Conservation (phyloP, 2,888 invertebrate species). For the Prenolepis imparis region DNA sequence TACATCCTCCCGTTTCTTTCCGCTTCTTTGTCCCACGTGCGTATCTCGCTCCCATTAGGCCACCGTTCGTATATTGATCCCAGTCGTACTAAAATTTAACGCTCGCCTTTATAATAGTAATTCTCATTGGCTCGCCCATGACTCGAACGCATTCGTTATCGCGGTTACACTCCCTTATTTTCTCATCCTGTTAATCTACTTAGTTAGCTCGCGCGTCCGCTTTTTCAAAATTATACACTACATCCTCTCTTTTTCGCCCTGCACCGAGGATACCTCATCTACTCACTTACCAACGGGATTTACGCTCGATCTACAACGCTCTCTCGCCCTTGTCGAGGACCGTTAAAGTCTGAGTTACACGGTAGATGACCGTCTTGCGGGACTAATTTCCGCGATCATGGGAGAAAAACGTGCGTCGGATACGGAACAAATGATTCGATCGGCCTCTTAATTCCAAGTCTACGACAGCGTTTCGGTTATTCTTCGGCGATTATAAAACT, state of each 20-base stretch:
- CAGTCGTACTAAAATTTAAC: constrained; percentile 2
- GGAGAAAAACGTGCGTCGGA: constrained; percentile 64
- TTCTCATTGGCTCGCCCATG: neutral
- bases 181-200: constrained; percentile 35
- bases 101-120: constrained; percentile 1
- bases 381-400: constrained; percentile 67
- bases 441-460: constrained; percentile 59
- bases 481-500: constrained; percentile 62
- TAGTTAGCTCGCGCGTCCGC: constrained; percentile 14
- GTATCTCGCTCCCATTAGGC: constrained; percentile 9
- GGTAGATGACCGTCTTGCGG: constrained; percentile 50
- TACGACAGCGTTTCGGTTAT: constrained; percentile 60
- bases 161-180: constrained; percentile 25
- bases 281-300: constrained; percentile 24
- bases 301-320: constrained; percentile 38
- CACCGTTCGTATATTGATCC: constrained; percentile 22
- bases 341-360: constrained; percentile 57
- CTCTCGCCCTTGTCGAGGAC: constrained; percentile 10
- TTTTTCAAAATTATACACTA: constrained; percentile 47
- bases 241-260: neutral
- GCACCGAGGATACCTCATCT: neutral
- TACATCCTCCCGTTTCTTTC: constrained; percentile 31
- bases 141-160: neutral
- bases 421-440: constrained; percentile 60
- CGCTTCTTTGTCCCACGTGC: constrained; percentile 15